These are phyloP conservation scores for Drosophila melanocephala DNA, from an alignment of 2,888 invertebrate genomes.

Conservation along the genomic window DNA sequence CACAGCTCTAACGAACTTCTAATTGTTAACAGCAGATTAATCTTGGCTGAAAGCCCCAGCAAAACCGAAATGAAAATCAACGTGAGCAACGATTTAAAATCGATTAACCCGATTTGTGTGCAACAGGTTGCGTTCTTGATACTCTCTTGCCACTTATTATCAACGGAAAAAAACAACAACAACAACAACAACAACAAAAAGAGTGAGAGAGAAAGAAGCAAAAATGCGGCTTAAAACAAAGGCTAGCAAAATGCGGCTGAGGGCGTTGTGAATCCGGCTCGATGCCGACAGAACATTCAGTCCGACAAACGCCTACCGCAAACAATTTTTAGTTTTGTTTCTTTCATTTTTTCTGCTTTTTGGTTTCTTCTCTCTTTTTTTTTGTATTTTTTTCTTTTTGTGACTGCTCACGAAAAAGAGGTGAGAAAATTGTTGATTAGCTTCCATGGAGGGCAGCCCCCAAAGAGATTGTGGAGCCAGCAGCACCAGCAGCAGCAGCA, in stretches of 20 bases:
- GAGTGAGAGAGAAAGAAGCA: neutral
- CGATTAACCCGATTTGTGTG: conserved; percentile 83
- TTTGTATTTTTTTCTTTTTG: conserved; percentile 3
- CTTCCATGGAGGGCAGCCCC: conserved; percentile 82
- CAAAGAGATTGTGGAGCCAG: conserved; percentile 24
- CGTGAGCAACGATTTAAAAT: conserved; percentile 84
- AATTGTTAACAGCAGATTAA: conserved; percentile 74
- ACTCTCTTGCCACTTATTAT: conserved; percentile 70
- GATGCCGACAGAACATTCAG: conserved; percentile 84
- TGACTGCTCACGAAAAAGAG: conserved; percentile 83
- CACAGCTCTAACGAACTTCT: conserved; percentile 68
- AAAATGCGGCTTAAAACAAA: conserved; percentile 80
- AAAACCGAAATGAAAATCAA: conserved; percentile 62
- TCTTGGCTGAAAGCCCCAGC: conserved; percentile 45
- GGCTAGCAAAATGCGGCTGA: conserved; percentile 53
- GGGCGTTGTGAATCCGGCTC: conserved; percentile 49
- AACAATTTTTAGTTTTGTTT: conserved; percentile 44
- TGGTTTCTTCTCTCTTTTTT: conserved; percentile 14
- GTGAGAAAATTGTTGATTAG: conserved; percentile 85
- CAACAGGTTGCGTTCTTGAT: conserved; percentile 77
- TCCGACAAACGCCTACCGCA: conserved; percentile 83
- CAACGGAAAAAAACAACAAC: conserved; percentile 13
- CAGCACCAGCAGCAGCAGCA: conserved; percentile 8
- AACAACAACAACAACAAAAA: conserved; percentile 3
- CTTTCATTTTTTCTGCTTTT: neutral